These are phyloP conservation scores for Redunca redunca DNA, from an alignment of 2,113 vertebrate genomes.

Conservation along the genomic window DNA sequence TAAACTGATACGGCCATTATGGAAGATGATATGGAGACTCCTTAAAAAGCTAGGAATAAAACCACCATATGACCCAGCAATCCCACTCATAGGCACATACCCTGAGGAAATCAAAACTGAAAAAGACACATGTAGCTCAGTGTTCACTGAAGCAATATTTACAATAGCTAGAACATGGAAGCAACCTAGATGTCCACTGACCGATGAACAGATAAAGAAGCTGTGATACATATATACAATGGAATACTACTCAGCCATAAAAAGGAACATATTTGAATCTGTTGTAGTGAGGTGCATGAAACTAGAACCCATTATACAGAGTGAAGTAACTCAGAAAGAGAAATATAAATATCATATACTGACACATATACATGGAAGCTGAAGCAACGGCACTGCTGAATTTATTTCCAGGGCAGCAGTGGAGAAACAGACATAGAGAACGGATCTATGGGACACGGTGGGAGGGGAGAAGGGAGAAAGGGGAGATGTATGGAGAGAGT, in stretches of 20 bases:
- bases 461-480: neutral
- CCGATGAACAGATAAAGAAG: neutral
- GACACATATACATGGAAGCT: neutral
- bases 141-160: neutral
- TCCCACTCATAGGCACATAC: neutral
- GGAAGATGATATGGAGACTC: neutral
- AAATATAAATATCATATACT: neutral
- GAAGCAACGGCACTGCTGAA: neutral
- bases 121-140: neutral
- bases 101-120: neutral
- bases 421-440: neutral
- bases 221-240: neutral
- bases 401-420: neutral
- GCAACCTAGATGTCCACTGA: neutral
- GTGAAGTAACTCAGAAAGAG: neutral
- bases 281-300: neutral
- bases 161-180: neutral
- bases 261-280: neutral
- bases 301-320: neutral
- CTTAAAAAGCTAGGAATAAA: neutral
- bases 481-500: neutral
- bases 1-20: neutral
- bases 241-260: neutral
- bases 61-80: neutral
- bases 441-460: neutral